A percentile compares a stretch with the other conserved stretches of the same genome.
These are phyloP conservation scores for Linnaemya tessellans DNA, from an alignment of 2,888 invertebrate species.

Conservation along the genomic window DNA sequence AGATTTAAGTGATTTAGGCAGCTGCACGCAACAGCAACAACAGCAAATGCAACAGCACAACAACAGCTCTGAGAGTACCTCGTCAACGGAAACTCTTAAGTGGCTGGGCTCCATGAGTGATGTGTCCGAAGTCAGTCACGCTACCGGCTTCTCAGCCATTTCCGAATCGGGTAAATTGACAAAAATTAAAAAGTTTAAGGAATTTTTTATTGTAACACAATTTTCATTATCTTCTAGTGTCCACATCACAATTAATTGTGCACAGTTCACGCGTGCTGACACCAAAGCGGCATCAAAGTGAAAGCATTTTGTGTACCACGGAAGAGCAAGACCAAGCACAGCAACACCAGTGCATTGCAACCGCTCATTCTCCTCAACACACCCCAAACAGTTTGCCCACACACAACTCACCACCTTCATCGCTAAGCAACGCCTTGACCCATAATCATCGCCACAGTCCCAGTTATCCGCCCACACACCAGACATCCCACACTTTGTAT, in stretches of 20 bases:
- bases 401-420: slow-evolving; percentile 29
- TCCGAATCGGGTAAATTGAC: slow-evolving; percentile 82
- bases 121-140: slow-evolving; percentile 86
- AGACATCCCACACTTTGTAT: slow-evolving; percentile 76
- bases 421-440: slow-evolving; percentile 26
- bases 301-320: slow-evolving; percentile 89
- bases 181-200: background rate
- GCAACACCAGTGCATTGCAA: slow-evolving; percentile 31
- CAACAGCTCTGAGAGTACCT: slow-evolving; percentile 83
- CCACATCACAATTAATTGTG: slow-evolving; percentile 87
- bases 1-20: slow-evolving; percentile 72
- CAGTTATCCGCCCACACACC: slow-evolving; percentile 80
- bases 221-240: slow-evolving; percentile 79
- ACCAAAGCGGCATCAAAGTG: slow-evolving; percentile 90
- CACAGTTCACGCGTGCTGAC: slow-evolving; percentile 91
- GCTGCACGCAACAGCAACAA: slow-evolving; percentile 64
- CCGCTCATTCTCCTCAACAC: slow-evolving; percentile 51
- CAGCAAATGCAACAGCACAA: slow-evolving; percentile 74
- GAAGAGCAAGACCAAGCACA: slow-evolving; percentile 81
- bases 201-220: background rate
- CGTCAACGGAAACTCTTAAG: slow-evolving; percentile 90
- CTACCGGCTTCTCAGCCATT: slow-evolving; percentile 84
- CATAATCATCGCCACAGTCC: slow-evolving; percentile 81
- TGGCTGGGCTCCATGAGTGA: slow-evolving; percentile 91
- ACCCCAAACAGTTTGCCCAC: slow-evolving; percentile 27